phyloP scores from a whole-genome alignment of 2,888 invertebrate genomes.

The Lottia gigantea region DNA sequence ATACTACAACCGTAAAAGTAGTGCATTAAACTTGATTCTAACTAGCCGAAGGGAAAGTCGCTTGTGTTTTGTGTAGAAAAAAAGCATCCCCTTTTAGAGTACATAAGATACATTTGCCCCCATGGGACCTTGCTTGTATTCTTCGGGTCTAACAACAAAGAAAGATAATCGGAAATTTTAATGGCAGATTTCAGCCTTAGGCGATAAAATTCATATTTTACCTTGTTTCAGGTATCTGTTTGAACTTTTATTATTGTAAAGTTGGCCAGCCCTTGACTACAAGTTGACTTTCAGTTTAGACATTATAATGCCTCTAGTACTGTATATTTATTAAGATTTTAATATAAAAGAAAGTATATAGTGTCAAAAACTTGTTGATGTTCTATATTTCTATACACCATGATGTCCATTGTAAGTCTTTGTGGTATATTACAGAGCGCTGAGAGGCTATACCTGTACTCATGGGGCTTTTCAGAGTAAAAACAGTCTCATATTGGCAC shows the following conservation, averaged over 20 bases:
- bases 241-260: neutral
- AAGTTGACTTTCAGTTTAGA: neutral
- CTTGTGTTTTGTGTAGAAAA: neutral
- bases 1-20: conserved; percentile 5
- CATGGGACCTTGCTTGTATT: conserved; percentile 7
- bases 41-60: conserved; percentile 9
- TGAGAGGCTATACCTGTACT: no score
- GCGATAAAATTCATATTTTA: conserved; percentile 7
- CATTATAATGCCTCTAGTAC: no score
- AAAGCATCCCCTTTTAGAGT: neutral
- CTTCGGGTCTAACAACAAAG: neutral
- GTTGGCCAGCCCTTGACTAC: neutral
- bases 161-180: conserved; percentile 4
- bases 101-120: conserved; percentile 4
- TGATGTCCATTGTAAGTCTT: no score
- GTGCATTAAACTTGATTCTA: neutral
- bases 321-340: no score
- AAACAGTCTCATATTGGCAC: no score
- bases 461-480: no score
- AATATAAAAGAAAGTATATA: no score
- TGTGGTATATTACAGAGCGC: no score
- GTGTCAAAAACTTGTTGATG: no score
- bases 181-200: conserved; percentile 4
- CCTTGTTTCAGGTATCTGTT: neutral
- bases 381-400: no score